phyloP scores from a whole-genome alignment of 2,797 vertebrate species.

The Decapterus maruadsi region DNA sequence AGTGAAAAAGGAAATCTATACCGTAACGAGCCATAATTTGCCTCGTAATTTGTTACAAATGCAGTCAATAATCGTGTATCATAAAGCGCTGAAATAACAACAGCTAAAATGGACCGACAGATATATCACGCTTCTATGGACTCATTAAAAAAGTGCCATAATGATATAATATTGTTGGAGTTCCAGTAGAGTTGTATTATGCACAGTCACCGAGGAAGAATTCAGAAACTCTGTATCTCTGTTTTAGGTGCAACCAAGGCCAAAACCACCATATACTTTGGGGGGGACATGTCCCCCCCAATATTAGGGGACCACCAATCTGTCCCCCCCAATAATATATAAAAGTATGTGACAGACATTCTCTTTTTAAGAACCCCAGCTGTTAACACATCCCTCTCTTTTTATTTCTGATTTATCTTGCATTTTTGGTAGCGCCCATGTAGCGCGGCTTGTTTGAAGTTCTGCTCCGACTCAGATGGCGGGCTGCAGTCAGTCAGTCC shows the following conservation, averaged over 20 bases:
- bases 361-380: no score
- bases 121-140: neutral
- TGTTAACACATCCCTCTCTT: no score
- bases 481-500: no score
- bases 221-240: neutral
- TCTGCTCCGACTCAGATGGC: no score
- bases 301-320: no score
- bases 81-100: constrained; percentile 24
- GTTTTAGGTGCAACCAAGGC: constrained; percentile 34
- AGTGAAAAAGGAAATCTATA: constrained; percentile 27
- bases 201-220: neutral
- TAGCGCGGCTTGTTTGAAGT: no score
- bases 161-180: neutral
- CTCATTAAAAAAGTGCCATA: neutral
- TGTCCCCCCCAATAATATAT: no score
- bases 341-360: no score
- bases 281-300: no score
- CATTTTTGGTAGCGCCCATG: no score
- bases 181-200: neutral
- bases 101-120: neutral
- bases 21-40: constrained; percentile 19
- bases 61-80: constrained; percentile 31
- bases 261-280: no score
- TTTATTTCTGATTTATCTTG: no score
- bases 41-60: constrained; percentile 25